These are phyloP conservation scores for Corythoichthys haematopterus DNA, from an alignment of 2,113 vertebrate genomes.

Conservation along the genomic window DNA sequence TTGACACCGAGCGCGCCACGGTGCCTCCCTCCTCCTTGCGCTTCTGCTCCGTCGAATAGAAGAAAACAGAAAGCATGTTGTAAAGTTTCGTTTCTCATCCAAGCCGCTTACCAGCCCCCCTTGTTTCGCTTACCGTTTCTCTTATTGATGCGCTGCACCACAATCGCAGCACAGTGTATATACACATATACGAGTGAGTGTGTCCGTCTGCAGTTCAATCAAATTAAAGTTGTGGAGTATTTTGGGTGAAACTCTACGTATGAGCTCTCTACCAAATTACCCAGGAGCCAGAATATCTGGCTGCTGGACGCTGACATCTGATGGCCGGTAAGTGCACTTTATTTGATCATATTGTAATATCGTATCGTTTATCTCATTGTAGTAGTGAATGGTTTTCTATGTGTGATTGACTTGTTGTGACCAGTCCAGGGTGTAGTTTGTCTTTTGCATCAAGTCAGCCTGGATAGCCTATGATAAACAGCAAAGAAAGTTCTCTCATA, in stretches of 20 bases:
- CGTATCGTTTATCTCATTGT: background rate
- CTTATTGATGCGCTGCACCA: conserved; percentile 31
- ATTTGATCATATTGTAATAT: conserved; percentile 13
- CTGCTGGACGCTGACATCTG: conserved; percentile 82
- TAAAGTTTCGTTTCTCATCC: conserved; percentile 62
- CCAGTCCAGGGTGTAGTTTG: background rate
- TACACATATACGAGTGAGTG: conserved; percentile 2
- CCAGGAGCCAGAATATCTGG: conserved; percentile 87
- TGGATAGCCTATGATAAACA: background rate
- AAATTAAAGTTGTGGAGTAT: conserved; percentile 28
- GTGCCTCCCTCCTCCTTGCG: conserved; percentile 23
- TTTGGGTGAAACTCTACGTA: conserved; percentile 51
- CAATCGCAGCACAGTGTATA: conserved; percentile 24
- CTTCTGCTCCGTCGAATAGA: conserved; percentile 13
- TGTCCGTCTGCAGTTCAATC: conserved; percentile 22
- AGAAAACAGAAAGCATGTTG: conserved; percentile 58
- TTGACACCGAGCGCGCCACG: conserved; percentile 31
- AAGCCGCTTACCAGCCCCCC: conserved; percentile 27
- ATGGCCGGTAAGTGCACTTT: conserved; percentile 80
- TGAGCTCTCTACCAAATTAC: conserved; percentile 80
- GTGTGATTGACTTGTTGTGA: background rate
- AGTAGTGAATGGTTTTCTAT: background rate
- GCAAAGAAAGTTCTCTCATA: background rate
- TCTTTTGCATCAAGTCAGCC: background rate
- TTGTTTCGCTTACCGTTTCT: conserved; percentile 5